Conservation (phyloP, 2,797 vertebrate genomes). For the Poecile montanus region DNA sequence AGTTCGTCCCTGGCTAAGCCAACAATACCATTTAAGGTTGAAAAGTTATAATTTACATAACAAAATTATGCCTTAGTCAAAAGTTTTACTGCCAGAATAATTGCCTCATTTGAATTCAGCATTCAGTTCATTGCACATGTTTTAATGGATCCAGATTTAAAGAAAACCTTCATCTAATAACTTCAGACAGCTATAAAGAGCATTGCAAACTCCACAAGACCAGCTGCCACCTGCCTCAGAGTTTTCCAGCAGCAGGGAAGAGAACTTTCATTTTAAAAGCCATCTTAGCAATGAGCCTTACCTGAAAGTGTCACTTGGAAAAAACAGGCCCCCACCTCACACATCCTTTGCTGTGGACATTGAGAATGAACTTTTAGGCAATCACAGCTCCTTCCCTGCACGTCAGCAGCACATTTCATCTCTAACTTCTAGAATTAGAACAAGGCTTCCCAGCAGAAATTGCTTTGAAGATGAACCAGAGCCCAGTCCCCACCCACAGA, state of each 20-base stretch:
- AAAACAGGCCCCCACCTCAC: neutral
- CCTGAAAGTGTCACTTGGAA: neutral
- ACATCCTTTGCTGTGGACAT: neutral
- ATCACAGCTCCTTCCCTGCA: neutral
- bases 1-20: slow-evolving; percentile 1
- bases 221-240: neutral
- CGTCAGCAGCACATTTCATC: neutral
- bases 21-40: slow-evolving; percentile 49
- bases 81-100: slow-evolving; percentile 60
- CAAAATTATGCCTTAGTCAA: slow-evolving; percentile 59
- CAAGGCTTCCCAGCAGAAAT: slow-evolving; percentile 24
- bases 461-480: slow-evolving; percentile 36
- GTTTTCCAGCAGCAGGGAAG: neutral
- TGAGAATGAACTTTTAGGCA: neutral
- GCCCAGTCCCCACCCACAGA: neutral
- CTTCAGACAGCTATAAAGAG: neutral
- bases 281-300: neutral
- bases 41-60: slow-evolving; percentile 61
- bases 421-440: slow-evolving; percentile 1
- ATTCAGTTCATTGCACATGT: neutral
- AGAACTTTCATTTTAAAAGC: neutral
- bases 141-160: slow-evolving; percentile 22
- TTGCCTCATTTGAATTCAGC: slow-evolving; percentile 54
- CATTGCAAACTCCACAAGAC: neutral
- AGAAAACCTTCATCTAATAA: neutral